phyloP scores from a whole-genome alignment of 2,888 invertebrate species.

The Endotricha flammealis region DNA sequence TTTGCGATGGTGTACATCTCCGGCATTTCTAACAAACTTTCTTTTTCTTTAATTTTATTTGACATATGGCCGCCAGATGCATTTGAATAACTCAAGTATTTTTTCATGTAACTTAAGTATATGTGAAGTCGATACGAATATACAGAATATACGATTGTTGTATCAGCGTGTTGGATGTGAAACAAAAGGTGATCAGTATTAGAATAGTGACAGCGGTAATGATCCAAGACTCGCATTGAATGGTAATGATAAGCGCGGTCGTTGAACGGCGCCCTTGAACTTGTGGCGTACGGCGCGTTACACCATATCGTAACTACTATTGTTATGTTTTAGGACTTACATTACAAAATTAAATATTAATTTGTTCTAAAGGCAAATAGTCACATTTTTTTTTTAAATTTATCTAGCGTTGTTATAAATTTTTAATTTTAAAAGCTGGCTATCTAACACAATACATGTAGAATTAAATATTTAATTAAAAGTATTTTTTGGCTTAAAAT shows the following conservation, averaged over 20 bases:
- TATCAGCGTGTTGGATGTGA: slow-evolving; percentile 3
- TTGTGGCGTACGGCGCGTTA: slow-evolving; percentile 61
- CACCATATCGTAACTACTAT: slow-evolving; percentile 39
- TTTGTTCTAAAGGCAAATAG: no score
- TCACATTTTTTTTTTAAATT: no score
- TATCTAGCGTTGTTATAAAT: no score
- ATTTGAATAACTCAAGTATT: no score
- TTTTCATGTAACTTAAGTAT: no score
- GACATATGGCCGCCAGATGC: neutral
- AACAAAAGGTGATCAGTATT: slow-evolving; percentile 25
- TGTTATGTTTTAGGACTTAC: slow-evolving; percentile 27
- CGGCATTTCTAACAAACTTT: slow-evolving; percentile 8
- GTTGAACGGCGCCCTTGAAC: slow-evolving; percentile 64
- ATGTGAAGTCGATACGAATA: no score
- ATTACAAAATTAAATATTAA: no score
- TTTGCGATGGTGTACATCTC: slow-evolving; percentile 5
- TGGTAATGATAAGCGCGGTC: slow-evolving; percentile 67
- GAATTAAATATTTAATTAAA: no score
- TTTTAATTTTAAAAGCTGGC: no score
- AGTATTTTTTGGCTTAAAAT: no score
- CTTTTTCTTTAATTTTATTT: slow-evolving; percentile 2
- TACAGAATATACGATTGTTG: no score
- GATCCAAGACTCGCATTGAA: slow-evolving; percentile 51
- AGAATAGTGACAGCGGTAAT: slow-evolving; percentile 34
- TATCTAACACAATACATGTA: no score